Percentiles rank a stretch among this genome's conserved stretches.
Conservation (phyloP, 1,140 invertebrate species). For the Elymnias hypermnestra region DNA sequence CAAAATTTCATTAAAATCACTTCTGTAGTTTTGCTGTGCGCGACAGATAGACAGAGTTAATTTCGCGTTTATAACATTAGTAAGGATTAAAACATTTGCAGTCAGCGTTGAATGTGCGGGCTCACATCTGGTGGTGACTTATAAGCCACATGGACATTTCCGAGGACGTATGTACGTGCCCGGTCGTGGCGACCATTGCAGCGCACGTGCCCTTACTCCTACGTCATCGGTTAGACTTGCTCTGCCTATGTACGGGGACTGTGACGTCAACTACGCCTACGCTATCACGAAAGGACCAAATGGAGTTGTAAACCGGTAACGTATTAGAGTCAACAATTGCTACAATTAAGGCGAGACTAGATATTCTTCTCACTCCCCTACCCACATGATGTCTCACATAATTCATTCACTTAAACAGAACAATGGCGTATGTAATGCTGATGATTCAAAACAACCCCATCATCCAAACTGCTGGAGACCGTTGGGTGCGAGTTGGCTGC, state of each 20-base stretch:
- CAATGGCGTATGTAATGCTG: constrained; percentile 78
- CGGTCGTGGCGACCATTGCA: constrained; percentile 78
- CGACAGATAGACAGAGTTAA: no score
- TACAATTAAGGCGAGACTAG: no score
- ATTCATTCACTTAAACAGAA: constrained; percentile 51
- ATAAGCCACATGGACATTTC: constrained; percentile 76
- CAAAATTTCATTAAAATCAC: no score
- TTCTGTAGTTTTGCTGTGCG: no score
- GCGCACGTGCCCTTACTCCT: constrained; percentile 37
- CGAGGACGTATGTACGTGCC: constrained; percentile 79
- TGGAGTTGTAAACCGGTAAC: constrained; percentile 57
- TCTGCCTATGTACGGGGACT: constrained; percentile 56
- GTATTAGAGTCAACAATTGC: no score
- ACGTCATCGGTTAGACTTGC: constrained; percentile 42
- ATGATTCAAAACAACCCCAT: constrained; percentile 82
- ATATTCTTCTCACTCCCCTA: no score
- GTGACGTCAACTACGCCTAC: constrained; percentile 68
- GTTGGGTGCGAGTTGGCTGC: constrained; percentile 80
- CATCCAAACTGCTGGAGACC: constrained; percentile 81
- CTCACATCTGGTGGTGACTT: constrained; percentile 75
- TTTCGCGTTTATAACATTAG: not conserved
- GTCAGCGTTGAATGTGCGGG: constrained; percentile 78
- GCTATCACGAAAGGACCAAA: constrained; percentile 51
- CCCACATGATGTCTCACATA: no score
- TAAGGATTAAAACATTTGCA: constrained; percentile 37